Percentiles rank a stretch among this genome's conserved stretches.
Evolutionary conservation across 2,113 vertebrate species (phyloP).

Genomic region (Budorcas taxicolor): DNA sequence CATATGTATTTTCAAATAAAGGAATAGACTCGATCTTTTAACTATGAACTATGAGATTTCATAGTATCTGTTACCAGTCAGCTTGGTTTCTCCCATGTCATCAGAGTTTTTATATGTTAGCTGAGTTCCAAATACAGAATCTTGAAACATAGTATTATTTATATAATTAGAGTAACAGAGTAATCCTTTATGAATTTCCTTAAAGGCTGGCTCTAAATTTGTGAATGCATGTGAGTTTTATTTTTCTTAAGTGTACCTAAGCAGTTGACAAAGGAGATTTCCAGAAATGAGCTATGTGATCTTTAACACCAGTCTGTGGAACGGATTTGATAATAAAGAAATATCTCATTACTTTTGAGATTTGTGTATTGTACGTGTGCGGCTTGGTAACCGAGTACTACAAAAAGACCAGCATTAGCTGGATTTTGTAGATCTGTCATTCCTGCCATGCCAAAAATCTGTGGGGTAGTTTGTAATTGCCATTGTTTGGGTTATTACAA

Average conservation of each 20-base stretch:
- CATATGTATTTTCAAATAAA: constrained; percentile 50
- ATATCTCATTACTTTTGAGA: constrained; percentile 76
- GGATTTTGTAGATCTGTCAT: constrained; percentile 76
- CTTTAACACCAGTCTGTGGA: constrained; percentile 75
- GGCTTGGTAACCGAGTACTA: constrained; percentile 64
- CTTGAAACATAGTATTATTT: neutral
- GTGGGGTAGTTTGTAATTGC: constrained; percentile 74
- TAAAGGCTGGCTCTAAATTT: constrained; percentile 57
- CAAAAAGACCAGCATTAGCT: constrained; percentile 76
- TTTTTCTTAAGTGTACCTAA: constrained; percentile 67
- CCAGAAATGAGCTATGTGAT: constrained; percentile 76
- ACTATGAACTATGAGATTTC: neutral
- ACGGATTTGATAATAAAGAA: constrained; percentile 76
- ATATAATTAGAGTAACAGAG: neutral
- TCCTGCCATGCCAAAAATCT: constrained; percentile 66
- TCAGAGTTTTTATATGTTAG: neutral
- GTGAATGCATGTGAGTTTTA: constrained; percentile 37
- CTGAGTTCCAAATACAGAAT: neutral
- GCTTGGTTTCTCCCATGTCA: neutral
- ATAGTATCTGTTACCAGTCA: neutral
- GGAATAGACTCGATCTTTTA: neutral
- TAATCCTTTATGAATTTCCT: neutral
- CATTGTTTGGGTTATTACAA: constrained; percentile 78
- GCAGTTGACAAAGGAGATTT: constrained; percentile 73
- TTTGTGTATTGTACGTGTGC: constrained; percentile 67